Conservation (phyloP, 2,797 vertebrate species). For the Rhabdomys pumilio region DNA sequence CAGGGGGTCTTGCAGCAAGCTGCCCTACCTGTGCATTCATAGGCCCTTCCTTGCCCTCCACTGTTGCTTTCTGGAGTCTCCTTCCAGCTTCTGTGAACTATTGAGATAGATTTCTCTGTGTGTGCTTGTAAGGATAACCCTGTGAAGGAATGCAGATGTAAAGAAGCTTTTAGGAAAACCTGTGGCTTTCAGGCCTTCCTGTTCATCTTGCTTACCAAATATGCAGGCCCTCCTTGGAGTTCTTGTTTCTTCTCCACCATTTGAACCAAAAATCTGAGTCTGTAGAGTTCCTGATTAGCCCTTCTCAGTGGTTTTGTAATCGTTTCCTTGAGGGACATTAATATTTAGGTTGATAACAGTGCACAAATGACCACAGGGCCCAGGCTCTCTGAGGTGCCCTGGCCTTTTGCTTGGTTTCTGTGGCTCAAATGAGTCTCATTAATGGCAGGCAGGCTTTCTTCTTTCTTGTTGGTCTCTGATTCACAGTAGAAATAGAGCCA, state of each 20-base stretch:
- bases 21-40: background rate
- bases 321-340: background rate
- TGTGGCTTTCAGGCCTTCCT: background rate
- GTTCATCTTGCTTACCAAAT: background rate
- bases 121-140: background rate
- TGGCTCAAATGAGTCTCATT: conserved; percentile 22
- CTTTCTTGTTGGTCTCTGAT: background rate
- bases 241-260: conserved; percentile 37
- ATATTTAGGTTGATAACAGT: conserved; percentile 25
- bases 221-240: background rate
- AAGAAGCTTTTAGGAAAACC: background rate
- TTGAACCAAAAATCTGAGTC: background rate
- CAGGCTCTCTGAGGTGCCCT: background rate
- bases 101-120: background rate
- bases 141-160: background rate
- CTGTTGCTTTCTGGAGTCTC: background rate
- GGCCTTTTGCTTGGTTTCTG: conserved; percentile 33
- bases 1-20: background rate
- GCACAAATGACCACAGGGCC: background rate
- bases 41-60: background rate
- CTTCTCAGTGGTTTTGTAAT: background rate
- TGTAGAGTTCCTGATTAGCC: conserved; percentile 10
- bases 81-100: background rate
- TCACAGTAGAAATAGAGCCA: background rate
- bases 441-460: background rate